phyloP scores from a whole-genome alignment of 2,113 vertebrate genomes.

The Platycercus adscitus region DNA sequence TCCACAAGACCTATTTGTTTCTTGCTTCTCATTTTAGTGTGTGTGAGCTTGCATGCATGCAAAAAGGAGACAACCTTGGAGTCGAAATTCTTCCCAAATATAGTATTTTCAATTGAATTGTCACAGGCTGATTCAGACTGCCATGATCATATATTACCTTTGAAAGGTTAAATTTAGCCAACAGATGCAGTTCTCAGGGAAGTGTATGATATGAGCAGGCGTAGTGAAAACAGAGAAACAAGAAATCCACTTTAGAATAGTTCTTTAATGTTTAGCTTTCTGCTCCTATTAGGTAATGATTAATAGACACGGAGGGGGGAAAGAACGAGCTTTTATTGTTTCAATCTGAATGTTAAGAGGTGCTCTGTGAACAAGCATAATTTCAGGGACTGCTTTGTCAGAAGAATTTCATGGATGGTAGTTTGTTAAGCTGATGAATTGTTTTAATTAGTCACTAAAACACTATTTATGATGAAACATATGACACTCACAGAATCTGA shows the following conservation, averaged over 20 bases:
- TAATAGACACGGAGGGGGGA: slow-evolving; percentile 61
- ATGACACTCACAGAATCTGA: slow-evolving; percentile 53
- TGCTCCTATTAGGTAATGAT: slow-evolving; percentile 68
- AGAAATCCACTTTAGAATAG: slow-evolving; percentile 45
- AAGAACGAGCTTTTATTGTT: slow-evolving; percentile 41
- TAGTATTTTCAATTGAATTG: slow-evolving; percentile 53
- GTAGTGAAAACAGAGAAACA: slow-evolving; percentile 9
- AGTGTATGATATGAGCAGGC: not conserved
- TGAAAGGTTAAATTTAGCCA: slow-evolving; percentile 72
- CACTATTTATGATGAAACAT: slow-evolving; percentile 52
- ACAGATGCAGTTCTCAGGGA: slow-evolving; percentile 34
- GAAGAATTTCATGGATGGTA: slow-evolving; percentile 46
- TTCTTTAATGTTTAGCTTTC: slow-evolving; percentile 50
- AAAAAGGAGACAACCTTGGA: slow-evolving; percentile 24
- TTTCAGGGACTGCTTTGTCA: slow-evolving; percentile 57
- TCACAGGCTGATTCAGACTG: slow-evolving; percentile 51
- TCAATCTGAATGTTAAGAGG: slow-evolving; percentile 68
- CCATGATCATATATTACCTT: slow-evolving; percentile 39
- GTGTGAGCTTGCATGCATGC: not conserved
- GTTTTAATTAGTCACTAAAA: slow-evolving; percentile 72
- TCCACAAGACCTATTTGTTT: not conserved
- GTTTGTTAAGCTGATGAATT: slow-evolving; percentile 71
- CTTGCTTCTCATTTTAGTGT: not conserved
- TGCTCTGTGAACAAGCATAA: slow-evolving; percentile 44
- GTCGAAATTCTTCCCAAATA: not conserved